Evolutionary conservation across 2,888 invertebrate species (phyloP).

Genomic region (Agonopterix heracliana): DNA sequence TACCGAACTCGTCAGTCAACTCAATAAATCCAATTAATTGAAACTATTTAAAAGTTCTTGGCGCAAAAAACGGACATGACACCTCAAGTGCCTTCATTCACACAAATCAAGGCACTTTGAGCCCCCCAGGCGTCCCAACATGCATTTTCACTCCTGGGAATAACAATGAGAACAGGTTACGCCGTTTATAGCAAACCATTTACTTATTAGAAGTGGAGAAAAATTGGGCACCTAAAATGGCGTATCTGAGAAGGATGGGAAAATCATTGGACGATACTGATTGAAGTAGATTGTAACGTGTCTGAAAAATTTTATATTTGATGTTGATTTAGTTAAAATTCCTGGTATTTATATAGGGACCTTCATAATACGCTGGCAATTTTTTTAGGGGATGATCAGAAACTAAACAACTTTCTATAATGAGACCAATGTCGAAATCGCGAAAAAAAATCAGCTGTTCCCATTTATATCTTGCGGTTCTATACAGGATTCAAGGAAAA

Average conservation of each 20-base stretch:
- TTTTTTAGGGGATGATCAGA: too few relatives aligned
- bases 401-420: too few relatives aligned
- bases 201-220: slow-evolving; percentile 61
- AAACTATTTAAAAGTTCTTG: slow-evolving; percentile 4
- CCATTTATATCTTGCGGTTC: too few relatives aligned
- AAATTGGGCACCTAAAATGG: slow-evolving; percentile 41
- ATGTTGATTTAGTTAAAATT: too few relatives aligned
- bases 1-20: background rate
- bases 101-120: slow-evolving; percentile 22
- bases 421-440: too few relatives aligned
- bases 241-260: slow-evolving; percentile 18
- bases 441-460: too few relatives aligned
- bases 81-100: slow-evolving; percentile 17
- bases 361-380: too few relatives aligned
- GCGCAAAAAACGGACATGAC: slow-evolving; percentile 1
- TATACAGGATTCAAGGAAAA: too few relatives aligned
- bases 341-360: too few relatives aligned
- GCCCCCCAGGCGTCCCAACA: slow-evolving; percentile 24
- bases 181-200: slow-evolving; percentile 61
- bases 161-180: slow-evolving; percentile 63
- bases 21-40: slow-evolving; percentile 11
- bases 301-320: too few relatives aligned
- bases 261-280: too few relatives aligned
- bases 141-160: slow-evolving; percentile 33
- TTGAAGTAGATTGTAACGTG: too few relatives aligned